These are phyloP conservation scores for Platygyra sinensis DNA, from an alignment of 64 coral and sea anemone species.

Conservation along the genomic window DNA sequence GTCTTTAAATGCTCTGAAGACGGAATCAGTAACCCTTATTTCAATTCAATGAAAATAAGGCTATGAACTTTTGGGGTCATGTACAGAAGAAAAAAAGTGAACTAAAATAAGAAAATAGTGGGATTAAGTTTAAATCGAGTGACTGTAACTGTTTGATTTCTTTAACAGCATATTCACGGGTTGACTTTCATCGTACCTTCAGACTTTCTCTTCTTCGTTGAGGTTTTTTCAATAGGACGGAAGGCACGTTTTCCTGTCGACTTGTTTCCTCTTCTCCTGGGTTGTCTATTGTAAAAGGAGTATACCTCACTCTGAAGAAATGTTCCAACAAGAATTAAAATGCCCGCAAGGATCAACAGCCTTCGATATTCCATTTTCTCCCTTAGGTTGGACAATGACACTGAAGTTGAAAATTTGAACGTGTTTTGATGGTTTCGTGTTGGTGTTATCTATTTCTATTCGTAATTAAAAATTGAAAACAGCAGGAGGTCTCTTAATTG, in stretches of 20 bases:
- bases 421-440: background rate
- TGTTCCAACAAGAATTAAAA: background rate
- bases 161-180: background rate
- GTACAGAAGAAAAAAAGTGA: too few relatives aligned
- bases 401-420: background rate
- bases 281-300: background rate
- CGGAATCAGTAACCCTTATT: too few relatives aligned
- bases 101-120: too few relatives aligned
- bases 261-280: background rate
- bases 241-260: background rate
- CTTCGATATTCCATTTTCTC: background rate
- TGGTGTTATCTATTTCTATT: background rate
- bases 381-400: background rate
- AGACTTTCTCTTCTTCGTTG: background rate
- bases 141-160: background rate
- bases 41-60: too few relatives aligned
- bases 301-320: background rate
- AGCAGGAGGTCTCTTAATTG: background rate
- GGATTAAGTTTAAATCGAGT: too few relatives aligned
- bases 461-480: background rate
- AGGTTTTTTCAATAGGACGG: background rate
- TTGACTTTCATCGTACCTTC: background rate
- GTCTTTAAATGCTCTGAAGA: too few relatives aligned
- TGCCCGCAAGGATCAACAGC: background rate
- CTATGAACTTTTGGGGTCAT: too few relatives aligned